A percentile compares a stretch with the other conserved stretches of the same genome.
These are phyloP conservation scores for Plebejus anna DNA, from an alignment of 2,888 invertebrate species.

Conservation along the genomic window DNA sequence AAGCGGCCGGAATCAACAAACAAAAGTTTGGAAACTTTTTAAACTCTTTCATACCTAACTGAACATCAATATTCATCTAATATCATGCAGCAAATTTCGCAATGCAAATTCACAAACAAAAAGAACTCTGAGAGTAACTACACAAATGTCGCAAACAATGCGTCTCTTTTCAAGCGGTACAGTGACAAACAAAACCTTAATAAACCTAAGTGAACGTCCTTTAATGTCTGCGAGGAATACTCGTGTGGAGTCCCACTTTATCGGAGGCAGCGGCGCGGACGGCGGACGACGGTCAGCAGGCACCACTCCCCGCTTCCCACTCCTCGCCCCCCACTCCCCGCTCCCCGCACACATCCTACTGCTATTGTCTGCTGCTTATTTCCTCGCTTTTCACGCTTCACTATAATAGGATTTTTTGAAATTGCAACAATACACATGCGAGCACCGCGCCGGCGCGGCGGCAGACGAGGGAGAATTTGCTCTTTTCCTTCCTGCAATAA, in stretches of 20 bases:
- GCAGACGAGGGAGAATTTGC: conserved; percentile 55
- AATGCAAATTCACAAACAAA: conserved; percentile 14
- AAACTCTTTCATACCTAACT: no score
- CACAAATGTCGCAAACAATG: conserved; percentile 10
- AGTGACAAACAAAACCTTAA: conserved; percentile 31
- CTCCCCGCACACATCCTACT: conserved; percentile 37
- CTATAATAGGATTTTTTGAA: conserved; percentile 76
- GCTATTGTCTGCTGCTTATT: conserved; percentile 71
- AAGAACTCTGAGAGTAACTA: conserved; percentile 4
- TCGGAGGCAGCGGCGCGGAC: conserved; percentile 36
- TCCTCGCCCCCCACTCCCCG: neutral
- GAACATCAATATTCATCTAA: neutral
- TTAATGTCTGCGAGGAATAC: conserved; percentile 35
- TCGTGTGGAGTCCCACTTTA: conserved; percentile 35
- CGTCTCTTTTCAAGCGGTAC: conserved; percentile 20
- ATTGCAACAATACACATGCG: conserved; percentile 76
- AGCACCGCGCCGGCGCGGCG: conserved; percentile 50
- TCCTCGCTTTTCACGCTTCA: conserved; percentile 66
- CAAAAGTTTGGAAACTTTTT: no score
- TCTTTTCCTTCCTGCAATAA: conserved; percentile 45
- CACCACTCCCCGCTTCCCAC: conserved; percentile 29
- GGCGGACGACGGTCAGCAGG: conserved; percentile 29
- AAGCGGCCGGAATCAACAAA: no score
- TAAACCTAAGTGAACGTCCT: conserved; percentile 37
- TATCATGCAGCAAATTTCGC: conserved; percentile 5